These are phyloP conservation scores for Oscheius sp. DNA, from an alignment of 2,888 invertebrate genomes.

Conservation along the genomic window DNA sequence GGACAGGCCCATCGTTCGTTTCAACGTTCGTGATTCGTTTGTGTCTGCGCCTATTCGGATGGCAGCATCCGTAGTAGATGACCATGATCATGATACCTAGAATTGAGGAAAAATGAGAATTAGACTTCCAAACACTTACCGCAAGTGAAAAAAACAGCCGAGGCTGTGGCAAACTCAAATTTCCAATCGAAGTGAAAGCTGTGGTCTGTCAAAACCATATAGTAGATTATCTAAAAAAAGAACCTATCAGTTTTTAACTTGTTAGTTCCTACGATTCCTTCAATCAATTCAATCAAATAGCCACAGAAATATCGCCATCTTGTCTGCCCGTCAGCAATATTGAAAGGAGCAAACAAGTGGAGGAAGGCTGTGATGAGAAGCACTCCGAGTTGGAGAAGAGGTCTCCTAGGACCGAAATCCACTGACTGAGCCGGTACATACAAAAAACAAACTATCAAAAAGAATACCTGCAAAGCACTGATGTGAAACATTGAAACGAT, in stretches of 20 bases:
- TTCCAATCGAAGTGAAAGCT: conserved; percentile 16
- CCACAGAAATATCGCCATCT: conserved; percentile 54
- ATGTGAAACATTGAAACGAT: conserved; percentile 52
- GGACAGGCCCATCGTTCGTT: background rate
- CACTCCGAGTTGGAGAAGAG: conserved; percentile 46
- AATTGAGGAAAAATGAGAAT: background rate
- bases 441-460: no score
- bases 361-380: conserved; percentile 56
- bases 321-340: conserved; percentile 64
- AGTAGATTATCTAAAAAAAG: conserved; percentile 27
- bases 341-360: conserved; percentile 66
- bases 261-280: conserved; percentile 50
- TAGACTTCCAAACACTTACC: background rate
- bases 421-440: conserved; percentile 38
- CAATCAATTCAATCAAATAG: conserved; percentile 57
- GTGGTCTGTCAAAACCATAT: background rate
- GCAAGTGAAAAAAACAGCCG: background rate
- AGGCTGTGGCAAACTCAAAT: background rate
- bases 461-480: conserved; percentile 44
- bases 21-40: conserved; percentile 4
- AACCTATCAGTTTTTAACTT: background rate
- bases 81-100: conserved; percentile 55
- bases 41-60: conserved; percentile 53
- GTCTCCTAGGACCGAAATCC: conserved; percentile 40
- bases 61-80: conserved; percentile 57